Base-by-base conservation (phyloP, 2,113 vertebrate genomes). In the Otolemur garnettii region DNA sequence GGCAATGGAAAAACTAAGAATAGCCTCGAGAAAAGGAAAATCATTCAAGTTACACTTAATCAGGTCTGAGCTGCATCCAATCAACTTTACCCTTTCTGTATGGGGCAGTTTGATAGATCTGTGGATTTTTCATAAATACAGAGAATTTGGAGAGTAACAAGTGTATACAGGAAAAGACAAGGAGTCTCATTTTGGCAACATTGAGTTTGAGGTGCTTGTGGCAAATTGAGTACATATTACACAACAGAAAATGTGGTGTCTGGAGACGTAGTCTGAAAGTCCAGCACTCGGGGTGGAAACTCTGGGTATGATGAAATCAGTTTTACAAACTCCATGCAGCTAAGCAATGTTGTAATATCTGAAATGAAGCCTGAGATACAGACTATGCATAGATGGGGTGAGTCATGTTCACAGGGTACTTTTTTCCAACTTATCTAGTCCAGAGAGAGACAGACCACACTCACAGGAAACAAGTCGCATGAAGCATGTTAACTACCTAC, bases 161-260 rank as follows among this genome's bases (percentile, higher is more conserved):
- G 69, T 30, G 64, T 74, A 22, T 64, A 38, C 15, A 14, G 69
- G 50, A 26, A 55, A 84, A 84, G 24, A 38, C 30, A 28, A 64
- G 53, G 57, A 75, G 12, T 24, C 18, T 57, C 33, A 38, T 64
- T 33, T 66, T 74, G 80, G 19, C 24, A 84, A 55, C 38, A 33
- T 8, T 84, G 59, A 17, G 14, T 21, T 50, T 57, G 22, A 79
- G 21, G 17, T 79, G 11, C 28, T 30, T 26, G 1, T 83, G 13
- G 18, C 30, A 10, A 64, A 53, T 1, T 0, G 1, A 30, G 5
- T 8, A 1, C 57, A 10, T 35, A 24, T 30, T 64, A 83, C 2
- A 72, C 10, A 57, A 10, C 45, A 57, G 74, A 64, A 38, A 30
- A 79, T 53, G 57, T 30, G 68, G 10, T n/a, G 11, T 4, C 33